Evolutionary conservation across 2,113 vertebrate species (phyloP), one percentile per base, ranked within the genome.

Genomic region (Elephas maximus): DNA sequence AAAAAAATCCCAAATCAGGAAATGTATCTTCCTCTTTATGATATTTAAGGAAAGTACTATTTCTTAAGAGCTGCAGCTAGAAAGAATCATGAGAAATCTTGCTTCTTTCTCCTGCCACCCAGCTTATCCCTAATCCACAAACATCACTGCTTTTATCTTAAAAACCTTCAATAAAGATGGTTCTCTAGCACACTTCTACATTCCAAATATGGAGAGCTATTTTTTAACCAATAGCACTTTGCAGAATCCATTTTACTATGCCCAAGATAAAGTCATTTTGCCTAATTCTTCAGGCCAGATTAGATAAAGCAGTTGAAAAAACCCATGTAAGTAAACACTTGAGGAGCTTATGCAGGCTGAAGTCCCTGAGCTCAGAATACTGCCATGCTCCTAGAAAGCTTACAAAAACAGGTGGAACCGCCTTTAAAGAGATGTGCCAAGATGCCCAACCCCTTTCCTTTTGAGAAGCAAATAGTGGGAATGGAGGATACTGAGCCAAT

Each of bases 311-410:
- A 60, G 74, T 91, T 97, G 87, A 93, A 93, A 96, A 97, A 91
- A 89, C 74, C 89, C 96, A 84, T 97, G 78, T 96, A 97, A 97
- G 94, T 92, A 96, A 97, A 95, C 85, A 93, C 28, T 89, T 81
- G 41, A 51, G 10, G 14, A 81, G 67, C 97, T 96, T 97, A 94
- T 73, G 78, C 12, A 63, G 83, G 65, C 84, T 90, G 77, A 95
- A 97, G 79, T 94, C 73, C 60, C 69, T 30, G 76, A 91, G 71
- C 91, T 45, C 71, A 65, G 87, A 95, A 95, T 96, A 62, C 92
- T 89, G 91, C 14, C 76, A 6, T 83, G 53, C 48, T 96, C 85
- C 93, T 53, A 81, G 96, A 81, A 93, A 93, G 33, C 33, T 41
- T 53, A 84, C 23, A 76, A 67, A 44, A 90, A 37, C 37, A 41